Base-by-base conservation (phyloP, 2,888 invertebrate genomes). In the Alloscopus bannaensis region DNA sequence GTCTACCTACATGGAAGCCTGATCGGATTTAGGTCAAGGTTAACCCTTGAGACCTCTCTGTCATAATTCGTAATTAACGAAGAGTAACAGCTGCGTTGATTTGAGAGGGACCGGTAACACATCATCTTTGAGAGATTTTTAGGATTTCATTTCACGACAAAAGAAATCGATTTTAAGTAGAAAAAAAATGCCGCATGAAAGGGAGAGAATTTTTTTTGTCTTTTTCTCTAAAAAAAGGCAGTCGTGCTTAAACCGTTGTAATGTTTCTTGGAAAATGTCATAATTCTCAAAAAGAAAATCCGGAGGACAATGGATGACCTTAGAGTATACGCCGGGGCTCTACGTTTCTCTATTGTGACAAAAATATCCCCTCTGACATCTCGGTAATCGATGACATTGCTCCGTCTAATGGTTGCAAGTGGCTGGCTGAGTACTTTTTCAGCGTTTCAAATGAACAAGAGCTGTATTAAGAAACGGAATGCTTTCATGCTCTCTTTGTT, bases 321-420 rank as follows among this genome's bases (percentile, higher is more conserved):
- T 71, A 47, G 20, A 55, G 26, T n/a, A 45, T 45, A 59, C n/a
- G 13, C n/a, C n/a, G n/a, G n/a, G n/a, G n/a, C n/a, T n/a, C 18
- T 40, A 11, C 26, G 6, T 36, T 60, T 40, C 36, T 31, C 47
- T n/a, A n/a, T 65, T 47, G 28, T 47, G 65, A 66, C 20, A 66
- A 36, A 45, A 75, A 59, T n/a, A 47, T 52, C 57, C 62, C 45
- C 52, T 28, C 8, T 76, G 68, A 76, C 75, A 68, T 66, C 68
- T 57, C 45, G 4, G 66, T 76, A 68, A 76, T 76, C 60, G 75
- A 76, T 76, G 66, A 68, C 75, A 76, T 40, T 40, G 68, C 75
- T 66, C 42, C 40, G 65, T 68, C 60, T 68, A 68, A 60, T 66
- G 50, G 36, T 26, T 66, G 31, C 75, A 66, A 72, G 62, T 62